Percentiles rank a stretch among this genome's conserved stretches.
Conservation (phyloP, 2,888 invertebrate species). For the Tipula lateralis region DNA sequence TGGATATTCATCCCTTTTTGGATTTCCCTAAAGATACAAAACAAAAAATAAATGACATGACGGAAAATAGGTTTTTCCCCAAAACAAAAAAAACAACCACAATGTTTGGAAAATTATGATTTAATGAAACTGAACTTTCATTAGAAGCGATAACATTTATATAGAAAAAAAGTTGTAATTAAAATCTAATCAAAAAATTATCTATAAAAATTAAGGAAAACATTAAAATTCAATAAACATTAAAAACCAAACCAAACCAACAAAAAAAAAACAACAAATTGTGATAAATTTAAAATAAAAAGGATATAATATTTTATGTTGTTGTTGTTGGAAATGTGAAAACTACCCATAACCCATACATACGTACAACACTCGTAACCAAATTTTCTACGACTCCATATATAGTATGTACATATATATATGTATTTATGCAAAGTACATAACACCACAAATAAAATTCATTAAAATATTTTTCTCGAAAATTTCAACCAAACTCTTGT, state of each 20-base stretch:
- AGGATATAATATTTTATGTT: not conserved
- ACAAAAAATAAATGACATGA: not conserved
- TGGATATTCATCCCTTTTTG: not conserved
- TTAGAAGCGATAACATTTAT: not conserved
- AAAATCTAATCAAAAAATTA: slow-evolving; percentile 11
- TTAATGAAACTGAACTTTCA: not conserved
- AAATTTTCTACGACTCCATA: not conserved
- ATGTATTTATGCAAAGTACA: not conserved
- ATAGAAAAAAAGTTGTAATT: not conserved
- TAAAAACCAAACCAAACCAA: not conserved
- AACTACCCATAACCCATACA: not conserved
- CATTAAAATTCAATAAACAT: slow-evolving; percentile 24
- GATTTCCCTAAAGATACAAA: not conserved
- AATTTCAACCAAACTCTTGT: not conserved
- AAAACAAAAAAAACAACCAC: not conserved
- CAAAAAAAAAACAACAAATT: not conserved
- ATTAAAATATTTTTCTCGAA: not conserved
- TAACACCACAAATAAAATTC: not conserved
- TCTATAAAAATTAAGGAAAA: not conserved
- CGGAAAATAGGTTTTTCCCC: not conserved
- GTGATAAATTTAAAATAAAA: slow-evolving; percentile 19
- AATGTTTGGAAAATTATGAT: not conserved
- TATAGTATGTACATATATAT: too few relatives aligned
- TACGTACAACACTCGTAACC: too few relatives aligned
- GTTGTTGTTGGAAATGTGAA: not conserved